These are phyloP conservation scores for Neodiprion virginianus DNA, from an alignment of 1,140 invertebrate species.

Conservation along the genomic window DNA sequence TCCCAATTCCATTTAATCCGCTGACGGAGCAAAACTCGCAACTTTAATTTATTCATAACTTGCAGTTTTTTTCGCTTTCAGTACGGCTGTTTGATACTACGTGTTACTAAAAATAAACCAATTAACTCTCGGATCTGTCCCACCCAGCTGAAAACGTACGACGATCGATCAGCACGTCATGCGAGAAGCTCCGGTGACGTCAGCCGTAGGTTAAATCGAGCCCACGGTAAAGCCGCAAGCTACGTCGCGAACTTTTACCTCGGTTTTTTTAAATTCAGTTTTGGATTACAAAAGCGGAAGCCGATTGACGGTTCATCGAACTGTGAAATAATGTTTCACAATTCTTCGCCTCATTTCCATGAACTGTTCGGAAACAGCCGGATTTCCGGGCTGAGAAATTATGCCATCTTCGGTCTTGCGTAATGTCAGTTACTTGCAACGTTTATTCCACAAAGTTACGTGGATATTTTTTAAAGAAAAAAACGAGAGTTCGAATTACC, in stretches of 20 bases:
- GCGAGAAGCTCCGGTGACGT: neutral
- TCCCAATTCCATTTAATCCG: neutral
- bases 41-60: neutral
- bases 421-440: too few species aligned
- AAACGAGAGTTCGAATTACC: too few species aligned
- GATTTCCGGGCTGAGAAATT: too few species aligned
- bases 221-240: neutral
- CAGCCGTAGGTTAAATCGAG: neutral
- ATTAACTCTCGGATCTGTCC: neutral
- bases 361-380: too few species aligned
- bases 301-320: neutral
- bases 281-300: neutral
- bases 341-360: neutral
- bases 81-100: neutral
- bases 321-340: neutral
- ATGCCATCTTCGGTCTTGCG: too few species aligned
- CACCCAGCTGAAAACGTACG: neutral
- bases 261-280: neutral
- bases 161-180: neutral
- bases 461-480: too few species aligned
- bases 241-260: neutral
- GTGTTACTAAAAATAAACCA: neutral
- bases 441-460: too few species aligned
- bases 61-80: neutral
- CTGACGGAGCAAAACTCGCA: neutral